phyloP scores from a whole-genome alignment of 2,797 vertebrate genomes.

The Sebastes taczanowskii region DNA sequence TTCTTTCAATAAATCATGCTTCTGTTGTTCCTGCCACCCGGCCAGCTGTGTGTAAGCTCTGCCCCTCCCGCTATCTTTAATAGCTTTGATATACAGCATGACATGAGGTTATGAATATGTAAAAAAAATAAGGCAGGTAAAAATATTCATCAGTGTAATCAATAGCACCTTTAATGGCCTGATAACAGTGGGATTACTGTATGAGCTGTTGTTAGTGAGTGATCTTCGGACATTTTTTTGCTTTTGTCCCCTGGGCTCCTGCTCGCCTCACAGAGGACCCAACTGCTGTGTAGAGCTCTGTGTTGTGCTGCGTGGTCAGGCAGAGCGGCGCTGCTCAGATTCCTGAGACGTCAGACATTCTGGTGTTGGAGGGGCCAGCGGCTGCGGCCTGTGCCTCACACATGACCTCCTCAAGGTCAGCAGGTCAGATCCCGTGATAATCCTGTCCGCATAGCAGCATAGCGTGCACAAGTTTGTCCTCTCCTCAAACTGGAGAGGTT shows the following conservation, averaged over 20 bases:
- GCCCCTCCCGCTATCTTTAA: not conserved
- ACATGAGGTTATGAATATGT: not conserved
- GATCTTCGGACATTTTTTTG: not conserved
- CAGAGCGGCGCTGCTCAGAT: conserved; percentile 53
- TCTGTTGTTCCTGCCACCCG: conserved; percentile 11
- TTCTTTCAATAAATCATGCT: conserved; percentile 15
- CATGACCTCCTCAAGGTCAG: conserved; percentile 69
- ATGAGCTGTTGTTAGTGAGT: not conserved
- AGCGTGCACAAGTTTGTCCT: conserved; percentile 39
- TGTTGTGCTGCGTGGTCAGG: conserved; percentile 49
- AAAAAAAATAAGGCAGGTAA: not conserved
- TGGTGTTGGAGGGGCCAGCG: conserved; percentile 54
- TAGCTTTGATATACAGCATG: not conserved
- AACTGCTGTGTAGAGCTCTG: not conserved
- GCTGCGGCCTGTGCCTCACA: conserved; percentile 62
- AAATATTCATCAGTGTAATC: not conserved
- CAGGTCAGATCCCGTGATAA: conserved; percentile 74
- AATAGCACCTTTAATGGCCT: no score
- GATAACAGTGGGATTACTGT: no score
- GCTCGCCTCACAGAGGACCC: not conserved
- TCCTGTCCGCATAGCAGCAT: conserved; percentile 62
- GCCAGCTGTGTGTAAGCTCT: not conserved
- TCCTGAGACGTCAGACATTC: conserved; percentile 73
- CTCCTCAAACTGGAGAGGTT: conserved; percentile 20
- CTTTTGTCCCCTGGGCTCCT: not conserved